Base-by-base conservation (phyloP, 30 jellyfish, hydroid and myxozoan genomes). In the Aurelia sp. region DNA sequence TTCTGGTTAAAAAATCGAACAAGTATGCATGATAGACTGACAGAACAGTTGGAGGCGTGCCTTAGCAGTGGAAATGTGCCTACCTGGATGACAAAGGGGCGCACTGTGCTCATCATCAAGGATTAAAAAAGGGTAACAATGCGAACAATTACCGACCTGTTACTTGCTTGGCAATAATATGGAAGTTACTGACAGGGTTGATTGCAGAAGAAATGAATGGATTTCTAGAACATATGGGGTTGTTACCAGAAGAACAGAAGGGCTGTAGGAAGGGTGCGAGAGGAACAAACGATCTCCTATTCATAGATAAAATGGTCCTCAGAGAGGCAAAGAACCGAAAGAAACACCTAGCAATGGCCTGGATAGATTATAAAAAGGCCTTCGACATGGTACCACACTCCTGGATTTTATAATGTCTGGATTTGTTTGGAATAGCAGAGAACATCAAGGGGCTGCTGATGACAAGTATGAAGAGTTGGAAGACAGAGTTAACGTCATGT, bases 391-490 rank as follows among this genome's bases (percentile, higher is more conserved):
- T 27, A 27, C 33, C 33, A 27, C 33, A 27, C 33, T 27, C 33
- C 33, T 27, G 33, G 33, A 27, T 27, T 27, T 27, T 27, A 65
- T 1, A 65, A n/a, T n/a, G 76, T 65, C 76, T 65, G 35, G 76
- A 65, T 17, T 30, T 65, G 33, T 65, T 65, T 21, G 76, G 76
- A 65, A 65, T 20, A 65, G 48, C 48, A n/a, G 76, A 65, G 18
- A 65, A 65, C 35, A 65, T 65, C 48, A 65, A 65, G 48, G 3
- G 76, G 19, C 76, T 65, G 76, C 76, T 65, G 48, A 30, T 65
- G 76, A 65, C 76, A 21, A n/a, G 76, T 65, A 65, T 65, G 48
- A 65, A 65, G 33, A 65, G 76, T 65, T 65, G 76, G 76, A 65
- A 65, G 76, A 65, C 76, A 30, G 48, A 65, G 1, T 65, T 65